Conservation (phyloP, 2,888 invertebrate genomes). For the Lithophane socia region DNA sequence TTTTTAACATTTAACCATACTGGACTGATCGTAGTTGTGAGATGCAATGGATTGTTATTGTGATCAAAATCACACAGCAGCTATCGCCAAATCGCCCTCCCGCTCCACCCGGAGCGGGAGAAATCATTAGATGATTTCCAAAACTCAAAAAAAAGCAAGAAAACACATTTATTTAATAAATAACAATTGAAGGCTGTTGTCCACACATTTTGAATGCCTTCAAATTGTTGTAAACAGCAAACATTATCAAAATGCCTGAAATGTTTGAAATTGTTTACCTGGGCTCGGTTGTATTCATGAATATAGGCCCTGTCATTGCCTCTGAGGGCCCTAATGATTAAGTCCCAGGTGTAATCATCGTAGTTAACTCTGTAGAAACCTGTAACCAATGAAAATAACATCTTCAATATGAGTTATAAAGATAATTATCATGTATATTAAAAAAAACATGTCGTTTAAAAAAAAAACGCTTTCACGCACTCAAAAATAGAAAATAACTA, state of each 20-base stretch:
- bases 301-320: slow-evolving; percentile 81
- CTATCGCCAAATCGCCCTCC: not conserved
- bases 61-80: not conserved
- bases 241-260: not conserved
- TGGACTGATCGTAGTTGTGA: not conserved
- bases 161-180: not conserved
- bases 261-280: slow-evolving; percentile 82
- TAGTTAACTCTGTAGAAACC: slow-evolving; percentile 93
- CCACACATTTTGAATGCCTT: not conserved
- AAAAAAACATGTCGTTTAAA: not conserved
- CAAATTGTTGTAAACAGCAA: not conserved
- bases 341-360: slow-evolving; percentile 90
- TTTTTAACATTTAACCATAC: not conserved
- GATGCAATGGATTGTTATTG: not conserved
- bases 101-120: no score
- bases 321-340: slow-evolving; percentile 84
- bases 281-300: slow-evolving; percentile 93
- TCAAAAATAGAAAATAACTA: no score
- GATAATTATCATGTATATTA: not conserved
- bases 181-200: not conserved
- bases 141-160: no score
- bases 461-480: no score
- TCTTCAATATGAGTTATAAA: not conserved
- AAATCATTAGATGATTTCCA: no score
- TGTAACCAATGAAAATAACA: slow-evolving; percentile 63